Evolutionary conservation across 2,797 vertebrate genomes (phyloP).

Genomic region (Mus caroli): DNA sequence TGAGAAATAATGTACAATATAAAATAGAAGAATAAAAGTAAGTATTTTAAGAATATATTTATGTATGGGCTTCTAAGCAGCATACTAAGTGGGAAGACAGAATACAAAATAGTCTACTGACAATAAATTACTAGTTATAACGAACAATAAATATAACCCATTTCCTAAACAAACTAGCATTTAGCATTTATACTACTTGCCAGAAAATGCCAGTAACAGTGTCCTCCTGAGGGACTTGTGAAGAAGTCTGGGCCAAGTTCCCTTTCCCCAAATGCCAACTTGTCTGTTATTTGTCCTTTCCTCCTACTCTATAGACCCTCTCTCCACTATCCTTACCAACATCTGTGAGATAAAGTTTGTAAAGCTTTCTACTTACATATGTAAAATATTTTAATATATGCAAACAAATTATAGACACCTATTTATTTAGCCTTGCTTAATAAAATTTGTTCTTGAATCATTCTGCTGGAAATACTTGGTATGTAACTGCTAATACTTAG

Average conservation of each 20-base stretch:
- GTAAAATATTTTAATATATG: not conserved
- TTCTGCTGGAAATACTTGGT: not conserved
- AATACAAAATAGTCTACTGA: not conserved
- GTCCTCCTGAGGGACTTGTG: not conserved
- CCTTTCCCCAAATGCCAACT: not conserved
- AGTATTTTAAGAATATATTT: constrained; percentile 33
- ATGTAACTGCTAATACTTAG: not conserved
- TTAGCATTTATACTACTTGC: not conserved
- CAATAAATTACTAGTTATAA: constrained; percentile 6
- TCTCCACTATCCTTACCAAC: not conserved
- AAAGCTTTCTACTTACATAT: not conserved
- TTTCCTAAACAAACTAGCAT: constrained; percentile 45
- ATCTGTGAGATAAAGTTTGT: not conserved
- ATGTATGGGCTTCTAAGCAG: not conserved
- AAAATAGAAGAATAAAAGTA: constrained; percentile 46
- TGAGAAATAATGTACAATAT: constrained; percentile 1
- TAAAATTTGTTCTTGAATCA: constrained; percentile 14
- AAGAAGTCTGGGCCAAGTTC: not conserved
- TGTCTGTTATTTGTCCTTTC: not conserved
- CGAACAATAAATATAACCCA: constrained; percentile 12
- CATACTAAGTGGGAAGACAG: constrained; percentile 1
- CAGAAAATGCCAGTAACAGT: not conserved
- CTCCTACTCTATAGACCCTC: not conserved
- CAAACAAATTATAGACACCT: not conserved
- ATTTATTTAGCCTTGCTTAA: constrained; percentile 9